Conservation (phyloP, 1,140 invertebrate species). For the Cardiocondyla obscurior region DNA sequence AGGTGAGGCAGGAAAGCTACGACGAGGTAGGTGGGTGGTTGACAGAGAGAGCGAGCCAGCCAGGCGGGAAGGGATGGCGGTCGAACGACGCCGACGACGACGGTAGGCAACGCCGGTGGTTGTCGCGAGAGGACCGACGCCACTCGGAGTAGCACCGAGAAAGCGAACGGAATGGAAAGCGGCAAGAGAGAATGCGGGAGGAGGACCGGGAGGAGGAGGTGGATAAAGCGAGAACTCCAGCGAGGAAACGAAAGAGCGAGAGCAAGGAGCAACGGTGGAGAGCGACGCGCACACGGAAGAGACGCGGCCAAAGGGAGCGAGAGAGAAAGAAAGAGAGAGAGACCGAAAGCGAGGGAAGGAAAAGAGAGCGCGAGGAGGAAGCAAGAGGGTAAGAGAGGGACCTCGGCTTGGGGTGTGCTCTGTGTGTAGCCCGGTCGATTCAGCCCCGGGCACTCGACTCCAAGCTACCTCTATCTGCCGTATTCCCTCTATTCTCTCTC, state of each 20-base stretch:
- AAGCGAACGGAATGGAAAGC: conserved; percentile 53
- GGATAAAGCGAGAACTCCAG: conserved; percentile 5
- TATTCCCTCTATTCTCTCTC: conserved; percentile 77
- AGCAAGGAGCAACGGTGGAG: conserved; percentile 71
- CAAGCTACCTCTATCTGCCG: conserved; percentile 81
- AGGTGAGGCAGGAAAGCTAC: conserved; percentile 16
- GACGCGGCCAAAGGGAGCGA: conserved; percentile 61
- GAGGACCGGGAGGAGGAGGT: background rate
- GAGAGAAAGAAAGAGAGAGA: conserved; percentile 62
- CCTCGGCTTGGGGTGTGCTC: conserved; percentile 77
- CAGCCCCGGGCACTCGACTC: conserved; percentile 75
- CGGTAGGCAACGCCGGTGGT: conserved; percentile 54
- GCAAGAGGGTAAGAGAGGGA: conserved; percentile 76
- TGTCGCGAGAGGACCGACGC: conserved; percentile 53
- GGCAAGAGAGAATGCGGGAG: conserved; percentile 38
- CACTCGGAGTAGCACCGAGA: conserved; percentile 46
- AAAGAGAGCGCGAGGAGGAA: conserved; percentile 45
- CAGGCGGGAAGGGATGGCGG: conserved; percentile 26
- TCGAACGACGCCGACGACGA: conserved; percentile 26
- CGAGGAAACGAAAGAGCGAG: conserved; percentile 49
- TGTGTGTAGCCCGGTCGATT: conserved; percentile 83
- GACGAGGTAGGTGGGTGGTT: conserved; percentile 50
- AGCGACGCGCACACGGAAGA: conserved; percentile 66
- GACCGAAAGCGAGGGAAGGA: conserved; percentile 57
- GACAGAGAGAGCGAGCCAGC: conserved; percentile 38